Evolutionary conservation across 2,888 invertebrate genomes (phyloP).

Genomic region (Platynereis dumerilii): DNA sequence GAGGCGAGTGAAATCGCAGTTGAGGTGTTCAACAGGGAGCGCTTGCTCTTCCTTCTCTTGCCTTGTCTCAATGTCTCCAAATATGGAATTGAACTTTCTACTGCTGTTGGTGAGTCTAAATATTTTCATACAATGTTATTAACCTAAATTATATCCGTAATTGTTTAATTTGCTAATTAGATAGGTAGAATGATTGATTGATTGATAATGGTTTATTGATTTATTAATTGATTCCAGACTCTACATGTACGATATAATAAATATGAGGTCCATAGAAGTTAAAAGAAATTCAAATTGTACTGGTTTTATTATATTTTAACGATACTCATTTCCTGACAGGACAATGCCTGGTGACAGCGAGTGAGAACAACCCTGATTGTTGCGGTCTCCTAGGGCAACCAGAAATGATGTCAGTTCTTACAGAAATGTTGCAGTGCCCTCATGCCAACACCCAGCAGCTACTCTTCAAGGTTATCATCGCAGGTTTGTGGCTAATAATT

Average conservation of each 20-base stretch:
- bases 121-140: too few relatives aligned
- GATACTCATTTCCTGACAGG: too few relatives aligned
- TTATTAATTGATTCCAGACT: too few relatives aligned
- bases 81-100: conserved; percentile 67
- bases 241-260: too few relatives aligned
- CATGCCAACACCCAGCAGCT: conserved; percentile 17
- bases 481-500: conserved; percentile 10
- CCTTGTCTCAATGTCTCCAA: conserved; percentile 70
- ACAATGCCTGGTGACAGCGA: conserved; percentile 75
- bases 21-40: conserved; percentile 72
- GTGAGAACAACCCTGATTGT: conserved; percentile 74
- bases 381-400: conserved; percentile 68
- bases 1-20: conserved; percentile 69
- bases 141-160: too few relatives aligned
- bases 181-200: too few relatives aligned
- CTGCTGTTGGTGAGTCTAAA: conserved; percentile 60
- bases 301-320: too few relatives aligned
- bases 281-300: too few relatives aligned
- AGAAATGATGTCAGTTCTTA: conserved; percentile 47
- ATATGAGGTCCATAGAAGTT: too few relatives aligned
- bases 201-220: too few relatives aligned
- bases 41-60: conserved; percentile 70
- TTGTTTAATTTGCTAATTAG: too few relatives aligned
- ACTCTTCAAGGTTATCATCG: conserved; percentile 11
- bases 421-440: conserved; percentile 16